Evolutionary conservation across 2,113 vertebrate species (phyloP).

Genomic region (Burhinus bistriatus): DNA sequence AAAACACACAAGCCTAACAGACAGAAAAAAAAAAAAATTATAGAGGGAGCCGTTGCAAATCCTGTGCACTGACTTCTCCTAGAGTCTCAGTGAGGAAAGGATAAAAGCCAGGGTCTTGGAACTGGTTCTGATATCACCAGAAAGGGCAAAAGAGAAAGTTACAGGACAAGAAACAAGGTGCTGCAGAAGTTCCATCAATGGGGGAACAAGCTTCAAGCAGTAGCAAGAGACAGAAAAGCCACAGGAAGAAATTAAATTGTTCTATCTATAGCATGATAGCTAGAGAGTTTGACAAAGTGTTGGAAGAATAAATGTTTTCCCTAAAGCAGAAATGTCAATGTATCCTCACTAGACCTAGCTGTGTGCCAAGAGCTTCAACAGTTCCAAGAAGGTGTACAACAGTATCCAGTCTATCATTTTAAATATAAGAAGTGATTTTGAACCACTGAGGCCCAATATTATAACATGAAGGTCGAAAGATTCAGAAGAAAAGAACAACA

Average conservation of each 20-base stretch:
- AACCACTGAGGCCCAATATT: background rate
- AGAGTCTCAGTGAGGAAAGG: background rate
- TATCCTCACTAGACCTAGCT: conserved; percentile 30
- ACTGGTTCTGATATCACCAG: background rate
- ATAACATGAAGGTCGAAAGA: background rate
- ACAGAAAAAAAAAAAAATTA: conserved; percentile 10
- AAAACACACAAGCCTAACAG: conserved; percentile 53
- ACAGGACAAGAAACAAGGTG: background rate
- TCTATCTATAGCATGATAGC: conserved; percentile 27
- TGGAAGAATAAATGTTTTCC: conserved; percentile 50
- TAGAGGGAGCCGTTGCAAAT: background rate
- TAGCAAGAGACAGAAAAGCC: background rate
- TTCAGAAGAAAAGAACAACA: background rate
- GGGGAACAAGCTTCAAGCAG: background rate
- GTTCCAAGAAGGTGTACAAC: background rate
- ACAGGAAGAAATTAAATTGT: conserved; percentile 17
- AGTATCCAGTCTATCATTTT: background rate
- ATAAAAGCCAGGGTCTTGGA: background rate
- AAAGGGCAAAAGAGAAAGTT: background rate
- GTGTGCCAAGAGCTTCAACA: conserved; percentile 24
- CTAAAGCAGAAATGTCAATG: conserved; percentile 53
- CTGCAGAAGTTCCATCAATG: background rate
- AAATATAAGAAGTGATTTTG: background rate
- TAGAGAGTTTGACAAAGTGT: conserved; percentile 45
- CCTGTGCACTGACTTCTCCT: background rate